phyloP scores from a whole-genome alignment of 64 coral and sea anemone genomes.

The Porites lutea region DNA sequence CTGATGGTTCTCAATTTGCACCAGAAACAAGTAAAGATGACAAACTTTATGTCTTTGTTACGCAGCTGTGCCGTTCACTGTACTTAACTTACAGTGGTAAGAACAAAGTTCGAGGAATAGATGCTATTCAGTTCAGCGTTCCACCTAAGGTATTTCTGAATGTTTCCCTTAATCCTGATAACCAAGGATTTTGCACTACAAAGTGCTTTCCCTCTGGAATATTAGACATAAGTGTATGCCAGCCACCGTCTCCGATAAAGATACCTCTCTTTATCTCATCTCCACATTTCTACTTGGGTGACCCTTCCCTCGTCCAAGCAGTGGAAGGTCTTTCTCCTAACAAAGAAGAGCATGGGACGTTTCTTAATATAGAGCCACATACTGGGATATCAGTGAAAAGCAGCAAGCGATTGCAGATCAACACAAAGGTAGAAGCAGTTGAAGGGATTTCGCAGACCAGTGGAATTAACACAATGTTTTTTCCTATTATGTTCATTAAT shows the following conservation, averaged over 20 bases:
- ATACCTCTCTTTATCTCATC: conserved; percentile 92
- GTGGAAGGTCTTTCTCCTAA: conserved; percentile 83
- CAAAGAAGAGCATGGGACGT: conserved; percentile 83
- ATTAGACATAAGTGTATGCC: conserved; percentile 88
- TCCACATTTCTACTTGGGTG: conserved; percentile 94
- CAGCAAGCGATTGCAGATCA: conserved; percentile 85
- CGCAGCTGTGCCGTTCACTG: conserved; percentile 88
- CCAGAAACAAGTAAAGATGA: conserved; percentile 66
- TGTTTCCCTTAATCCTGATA: conserved; percentile 74
- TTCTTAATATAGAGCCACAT: conserved; percentile 85
- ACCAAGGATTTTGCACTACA: conserved; percentile 82
- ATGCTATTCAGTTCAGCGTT: conserved; percentile 67
- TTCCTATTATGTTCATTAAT: conserved; percentile 89
- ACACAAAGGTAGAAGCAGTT: conserved; percentile 78
- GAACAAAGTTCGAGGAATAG: conserved; percentile 65
- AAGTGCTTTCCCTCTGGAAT: conserved; percentile 93
- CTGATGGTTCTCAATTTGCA: conserved; percentile 89
- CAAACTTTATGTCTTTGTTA: conserved; percentile 89
- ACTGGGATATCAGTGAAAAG: conserved; percentile 82
- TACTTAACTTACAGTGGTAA: conserved; percentile 63
- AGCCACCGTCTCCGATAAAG: conserved; percentile 64
- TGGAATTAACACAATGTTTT: conserved; percentile 68
- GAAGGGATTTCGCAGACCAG: conserved; percentile 50
- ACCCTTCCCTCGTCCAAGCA: conserved; percentile 38
- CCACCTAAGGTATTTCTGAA: conserved; percentile 78